Evolutionary conservation across 2,888 invertebrate species (phyloP).

Genomic region (Cheilosia scutellata): DNA sequence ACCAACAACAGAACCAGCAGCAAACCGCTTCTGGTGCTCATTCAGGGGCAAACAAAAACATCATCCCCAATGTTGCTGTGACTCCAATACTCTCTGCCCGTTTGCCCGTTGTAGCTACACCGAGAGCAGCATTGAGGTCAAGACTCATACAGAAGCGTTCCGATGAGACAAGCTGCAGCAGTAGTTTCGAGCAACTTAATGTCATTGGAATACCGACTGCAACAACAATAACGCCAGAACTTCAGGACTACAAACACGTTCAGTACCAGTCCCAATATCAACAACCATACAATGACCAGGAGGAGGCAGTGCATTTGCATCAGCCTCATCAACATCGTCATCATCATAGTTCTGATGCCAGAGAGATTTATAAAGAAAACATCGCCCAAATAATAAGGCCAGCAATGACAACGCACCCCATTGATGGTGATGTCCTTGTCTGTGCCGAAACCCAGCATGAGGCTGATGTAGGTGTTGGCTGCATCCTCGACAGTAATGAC

Average conservation of each 20-base stretch:
- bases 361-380: conserved; percentile 63
- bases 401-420: conserved; percentile 31
- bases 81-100: conserved; percentile 69
- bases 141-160: conserved; percentile 75
- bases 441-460: not conserved
- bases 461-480: not conserved
- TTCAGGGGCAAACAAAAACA: conserved; percentile 69
- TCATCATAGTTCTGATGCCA: conserved; percentile 50
- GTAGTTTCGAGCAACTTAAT: conserved; percentile 79
- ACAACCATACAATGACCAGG: conserved; percentile 59
- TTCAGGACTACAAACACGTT: conserved; percentile 58
- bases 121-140: conserved; percentile 73
- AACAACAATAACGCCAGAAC: conserved; percentile 22
- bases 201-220: conserved; percentile 76
- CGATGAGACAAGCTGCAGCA: conserved; percentile 78
- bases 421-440: conserved; percentile 30
- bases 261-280: conserved; percentile 66
- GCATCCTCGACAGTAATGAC: conserved; percentile 38
- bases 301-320: conserved; percentile 27
- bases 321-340: conserved; percentile 51
- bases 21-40: conserved; percentile 52
- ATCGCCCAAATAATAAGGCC: conserved; percentile 48
- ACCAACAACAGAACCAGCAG: conserved; percentile 47
- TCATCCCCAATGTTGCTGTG: conserved; percentile 41
- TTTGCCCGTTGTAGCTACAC: conserved; percentile 71